Percentiles rank a stretch among this genome's conserved stretches.
These are phyloP conservation scores for Brachionus asplanchnoidis DNA, from an alignment of 1,140 invertebrate species.

Conservation along the genomic window DNA sequence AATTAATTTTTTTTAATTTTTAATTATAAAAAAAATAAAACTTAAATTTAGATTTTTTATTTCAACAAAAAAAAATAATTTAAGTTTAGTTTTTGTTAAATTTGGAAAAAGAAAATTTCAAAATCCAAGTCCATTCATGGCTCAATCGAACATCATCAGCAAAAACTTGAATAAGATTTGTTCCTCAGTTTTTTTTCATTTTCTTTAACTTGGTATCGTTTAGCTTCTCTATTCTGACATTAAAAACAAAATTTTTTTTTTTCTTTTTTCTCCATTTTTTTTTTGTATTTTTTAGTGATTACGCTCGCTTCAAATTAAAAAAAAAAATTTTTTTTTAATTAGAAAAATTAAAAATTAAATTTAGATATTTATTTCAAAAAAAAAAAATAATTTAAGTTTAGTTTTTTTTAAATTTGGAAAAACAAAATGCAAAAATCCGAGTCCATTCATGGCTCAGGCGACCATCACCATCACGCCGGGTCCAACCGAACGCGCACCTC, in stretches of 20 bases:
- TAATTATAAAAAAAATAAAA: not conserved
- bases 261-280: no score
- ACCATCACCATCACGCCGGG: not conserved
- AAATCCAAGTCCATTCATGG: no score
- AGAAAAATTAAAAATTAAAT: not conserved
- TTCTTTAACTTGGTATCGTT: conserved; percentile 35
- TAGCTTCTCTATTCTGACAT: conserved; percentile 7
- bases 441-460: not conserved
- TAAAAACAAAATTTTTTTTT: conserved; percentile 38
- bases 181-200: not conserved
- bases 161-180: not conserved
- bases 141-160: no score
- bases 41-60: not conserved
- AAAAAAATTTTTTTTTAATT: not conserved
- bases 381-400: not conserved
- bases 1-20: not conserved
- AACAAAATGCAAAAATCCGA: conserved; percentile 25
- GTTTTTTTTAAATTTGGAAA: not conserved
- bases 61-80: not conserved
- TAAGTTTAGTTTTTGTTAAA: not conserved
- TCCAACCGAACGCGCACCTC: not conserved
- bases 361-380: not conserved
- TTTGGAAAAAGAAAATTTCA: not conserved
- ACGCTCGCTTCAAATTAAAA: not conserved
- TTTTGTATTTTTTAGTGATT: not conserved